These are phyloP conservation scores for Lacanobia oleracea DNA, from an alignment of 2,888 invertebrate genomes.

Conservation along the genomic window DNA sequence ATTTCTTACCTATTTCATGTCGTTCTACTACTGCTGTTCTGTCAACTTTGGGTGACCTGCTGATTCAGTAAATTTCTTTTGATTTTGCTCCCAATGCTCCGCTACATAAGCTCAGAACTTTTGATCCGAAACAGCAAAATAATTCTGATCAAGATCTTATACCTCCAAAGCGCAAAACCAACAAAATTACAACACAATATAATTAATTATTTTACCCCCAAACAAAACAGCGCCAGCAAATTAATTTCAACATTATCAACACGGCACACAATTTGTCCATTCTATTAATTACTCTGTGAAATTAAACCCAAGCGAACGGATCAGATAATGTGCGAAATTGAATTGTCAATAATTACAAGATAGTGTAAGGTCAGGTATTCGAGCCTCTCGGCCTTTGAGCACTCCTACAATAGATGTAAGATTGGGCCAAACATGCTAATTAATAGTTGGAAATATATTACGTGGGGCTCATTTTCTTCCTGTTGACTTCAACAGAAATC, in stretches of 20 bases:
- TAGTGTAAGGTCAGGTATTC: slow-evolving; percentile 59
- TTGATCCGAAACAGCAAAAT: background rate
- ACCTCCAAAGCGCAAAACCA: slow-evolving; percentile 2
- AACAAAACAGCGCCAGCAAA: slow-evolving; percentile 46
- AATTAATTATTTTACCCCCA: slow-evolving; percentile 18
- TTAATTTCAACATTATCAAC: slow-evolving; percentile 56
- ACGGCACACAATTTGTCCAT: slow-evolving; percentile 61
- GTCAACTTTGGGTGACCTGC: background rate
- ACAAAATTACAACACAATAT: slow-evolving; percentile 30
- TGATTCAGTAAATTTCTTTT: background rate
- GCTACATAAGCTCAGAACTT: background rate
- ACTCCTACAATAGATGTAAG: slow-evolving; percentile 66
- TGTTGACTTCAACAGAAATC: slow-evolving; percentile 39
- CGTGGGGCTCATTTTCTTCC: slow-evolving; percentile 41
- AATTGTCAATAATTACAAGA: slow-evolving; percentile 87
- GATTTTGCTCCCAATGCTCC: background rate
- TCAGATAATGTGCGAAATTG: slow-evolving; percentile 85
- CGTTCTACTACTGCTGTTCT: too few species aligned
- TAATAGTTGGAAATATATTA: slow-evolving; percentile 57
- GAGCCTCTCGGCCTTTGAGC: slow-evolving; percentile 63
- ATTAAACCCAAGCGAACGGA: slow-evolving; percentile 71
- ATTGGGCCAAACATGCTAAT: slow-evolving; percentile 62
- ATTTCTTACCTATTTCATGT: too few species aligned
- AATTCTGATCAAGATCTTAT: background rate
- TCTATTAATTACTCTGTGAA: slow-evolving; percentile 63